phyloP scores from a whole-genome alignment of 2,888 invertebrate genomes.

The Diloba caeruleocephala region DNA sequence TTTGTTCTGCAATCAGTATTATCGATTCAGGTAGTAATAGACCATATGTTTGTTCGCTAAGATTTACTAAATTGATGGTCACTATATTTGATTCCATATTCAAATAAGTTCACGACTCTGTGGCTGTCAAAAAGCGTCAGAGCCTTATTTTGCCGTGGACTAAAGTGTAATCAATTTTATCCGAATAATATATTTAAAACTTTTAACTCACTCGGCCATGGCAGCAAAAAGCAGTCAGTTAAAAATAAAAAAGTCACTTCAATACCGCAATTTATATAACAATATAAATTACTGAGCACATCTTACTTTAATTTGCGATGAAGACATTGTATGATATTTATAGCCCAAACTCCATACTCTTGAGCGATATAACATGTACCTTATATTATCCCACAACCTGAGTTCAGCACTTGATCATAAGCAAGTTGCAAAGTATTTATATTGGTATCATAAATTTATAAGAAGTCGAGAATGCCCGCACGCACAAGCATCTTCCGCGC shows the following conservation, averaged over 20 bases:
- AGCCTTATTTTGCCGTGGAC: too few relatives aligned
- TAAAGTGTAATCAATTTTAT: too few relatives aligned
- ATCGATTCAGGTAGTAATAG: too few relatives aligned
- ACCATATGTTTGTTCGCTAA: too few relatives aligned
- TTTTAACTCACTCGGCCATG: background rate
- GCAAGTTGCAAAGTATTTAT: slow-evolving; percentile 79
- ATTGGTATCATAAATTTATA: slow-evolving; percentile 84
- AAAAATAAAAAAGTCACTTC: slow-evolving; percentile 23
- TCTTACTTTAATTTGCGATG: slow-evolving; percentile 46
- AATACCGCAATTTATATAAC: slow-evolving; percentile 35
- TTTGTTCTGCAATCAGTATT: too few relatives aligned
- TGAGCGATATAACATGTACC: slow-evolving; percentile 48
- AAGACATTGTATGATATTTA: slow-evolving; percentile 45
- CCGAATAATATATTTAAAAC: background rate
- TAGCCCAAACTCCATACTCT: slow-evolving; percentile 40
- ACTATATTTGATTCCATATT: too few relatives aligned
- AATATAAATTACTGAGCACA: slow-evolving; percentile 33
- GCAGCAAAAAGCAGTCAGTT: background rate
- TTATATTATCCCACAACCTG: slow-evolving; percentile 49
- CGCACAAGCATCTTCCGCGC: slow-evolving; percentile 67
- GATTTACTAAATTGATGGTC: too few relatives aligned
- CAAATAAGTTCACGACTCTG: too few relatives aligned
- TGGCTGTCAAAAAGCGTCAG: too few relatives aligned
- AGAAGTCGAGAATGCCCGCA: slow-evolving; percentile 73
- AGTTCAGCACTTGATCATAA: slow-evolving; percentile 67